These are phyloP conservation scores for Luidia sarsii DNA, from an alignment of 53 echinoderm and acorn worm genomes.

Conservation along the genomic window DNA sequence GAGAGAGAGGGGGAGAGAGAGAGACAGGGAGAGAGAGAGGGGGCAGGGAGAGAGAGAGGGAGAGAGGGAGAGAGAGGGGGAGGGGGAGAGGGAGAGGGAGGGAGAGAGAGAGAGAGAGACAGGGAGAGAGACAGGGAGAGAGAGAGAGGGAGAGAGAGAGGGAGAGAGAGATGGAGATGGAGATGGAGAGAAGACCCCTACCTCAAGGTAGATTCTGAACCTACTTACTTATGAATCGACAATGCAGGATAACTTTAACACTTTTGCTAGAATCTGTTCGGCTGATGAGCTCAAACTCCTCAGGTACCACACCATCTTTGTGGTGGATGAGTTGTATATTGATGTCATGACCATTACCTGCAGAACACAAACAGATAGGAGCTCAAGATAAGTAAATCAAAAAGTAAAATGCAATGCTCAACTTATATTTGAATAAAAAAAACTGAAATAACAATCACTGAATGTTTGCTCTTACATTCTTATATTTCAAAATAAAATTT, in stretches of 20 bases:
- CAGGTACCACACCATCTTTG: constrained; percentile 83
- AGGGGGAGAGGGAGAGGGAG: not conserved
- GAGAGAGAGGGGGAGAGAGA: too few species aligned
- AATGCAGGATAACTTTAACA: constrained; percentile 70
- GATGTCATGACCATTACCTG: constrained; percentile 90
- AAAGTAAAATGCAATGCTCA: not conserved
- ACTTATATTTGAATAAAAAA: not conserved
- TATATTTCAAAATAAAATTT: too few species aligned
- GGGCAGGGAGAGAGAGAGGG: too few species aligned
- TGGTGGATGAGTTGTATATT: constrained; percentile 73
- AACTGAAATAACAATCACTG: not conserved
- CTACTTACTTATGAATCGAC: constrained; percentile 72
- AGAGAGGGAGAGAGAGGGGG: too few species aligned
- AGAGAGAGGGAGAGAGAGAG: too few species aligned
- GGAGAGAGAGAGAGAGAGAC: too few species aligned
- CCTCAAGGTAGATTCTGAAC: not conserved
- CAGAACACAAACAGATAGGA: not conserved
- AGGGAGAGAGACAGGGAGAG: too few species aligned
- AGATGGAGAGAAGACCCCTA: too few species aligned
- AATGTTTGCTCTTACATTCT: too few species aligned
- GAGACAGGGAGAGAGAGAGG: too few species aligned
- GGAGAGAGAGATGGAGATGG: too few species aligned
- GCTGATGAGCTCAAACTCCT: constrained; percentile 70
- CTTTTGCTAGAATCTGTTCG: constrained; percentile 38
- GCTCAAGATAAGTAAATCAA: not conserved